Evolutionary conservation across 2,888 invertebrate genomes (phyloP).

Genomic region (Dromius quadrimaculatus): DNA sequence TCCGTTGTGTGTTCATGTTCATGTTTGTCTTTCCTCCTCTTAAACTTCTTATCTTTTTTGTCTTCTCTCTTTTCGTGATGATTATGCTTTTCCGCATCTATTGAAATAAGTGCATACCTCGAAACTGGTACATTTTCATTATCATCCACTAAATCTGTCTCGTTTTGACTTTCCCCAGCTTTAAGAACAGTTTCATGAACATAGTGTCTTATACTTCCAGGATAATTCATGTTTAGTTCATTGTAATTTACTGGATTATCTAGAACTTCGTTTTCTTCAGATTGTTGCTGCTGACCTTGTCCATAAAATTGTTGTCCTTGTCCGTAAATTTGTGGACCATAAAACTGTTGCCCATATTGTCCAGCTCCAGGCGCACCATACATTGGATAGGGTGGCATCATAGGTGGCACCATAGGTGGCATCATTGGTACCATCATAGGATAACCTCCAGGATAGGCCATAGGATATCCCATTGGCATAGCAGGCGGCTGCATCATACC

Average conservation of each 20-base stretch:
- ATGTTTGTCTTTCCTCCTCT: slow-evolving; percentile 28
- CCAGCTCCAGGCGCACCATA: background rate
- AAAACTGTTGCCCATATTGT: background rate
- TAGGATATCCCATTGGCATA: slow-evolving; percentile 30
- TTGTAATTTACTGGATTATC: slow-evolving; percentile 4
- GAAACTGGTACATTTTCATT: background rate
- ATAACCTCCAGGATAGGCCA: slow-evolving; percentile 11
- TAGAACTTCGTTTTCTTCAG: background rate
- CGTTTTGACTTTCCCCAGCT: background rate
- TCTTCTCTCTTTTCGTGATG: slow-evolving; percentile 28
- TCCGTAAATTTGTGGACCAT: background rate
- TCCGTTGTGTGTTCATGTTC: slow-evolving; percentile 23
- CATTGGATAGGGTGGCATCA: slow-evolving; percentile 3
- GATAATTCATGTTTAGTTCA: slow-evolving; percentile 19
- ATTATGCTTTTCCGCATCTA: slow-evolving; percentile 27
- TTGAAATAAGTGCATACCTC: slow-evolving; percentile 43
- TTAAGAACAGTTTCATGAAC: slow-evolving; percentile 36
- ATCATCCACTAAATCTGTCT: slow-evolving; percentile 2
- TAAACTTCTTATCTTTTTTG: slow-evolving; percentile 16
- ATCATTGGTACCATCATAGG: background rate
- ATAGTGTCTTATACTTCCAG: slow-evolving; percentile 1
- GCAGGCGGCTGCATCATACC: slow-evolving; percentile 57
- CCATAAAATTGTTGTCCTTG: slow-evolving; percentile 6
- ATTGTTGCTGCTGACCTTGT: background rate
- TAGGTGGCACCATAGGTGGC: slow-evolving; percentile 4